phyloP scores from a whole-genome alignment of 2,797 vertebrate genomes.

The Spinibarbus caldwelli region DNA sequence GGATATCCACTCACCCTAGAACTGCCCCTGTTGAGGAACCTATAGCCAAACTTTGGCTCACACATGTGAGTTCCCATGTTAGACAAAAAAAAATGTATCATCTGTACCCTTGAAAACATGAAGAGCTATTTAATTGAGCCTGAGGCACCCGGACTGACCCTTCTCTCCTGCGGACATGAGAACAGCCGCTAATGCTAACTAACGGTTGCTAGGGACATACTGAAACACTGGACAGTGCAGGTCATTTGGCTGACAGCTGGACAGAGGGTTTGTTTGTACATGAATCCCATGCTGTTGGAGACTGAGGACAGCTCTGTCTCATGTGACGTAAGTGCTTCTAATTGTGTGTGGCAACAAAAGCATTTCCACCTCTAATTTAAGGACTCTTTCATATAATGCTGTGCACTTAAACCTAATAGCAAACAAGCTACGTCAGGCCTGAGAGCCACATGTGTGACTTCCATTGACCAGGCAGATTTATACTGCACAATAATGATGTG shows the following conservation, averaged over 20 bases:
- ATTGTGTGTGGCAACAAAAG: constrained; percentile 65
- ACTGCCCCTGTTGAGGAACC: too few relatives aligned
- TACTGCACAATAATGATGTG: neutral
- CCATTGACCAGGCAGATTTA: neutral
- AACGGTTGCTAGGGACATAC: constrained; percentile 68
- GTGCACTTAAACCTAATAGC: constrained; percentile 41
- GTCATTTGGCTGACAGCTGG: constrained; percentile 64
- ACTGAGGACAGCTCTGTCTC: constrained; percentile 62
- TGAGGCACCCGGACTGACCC: constrained; percentile 15
- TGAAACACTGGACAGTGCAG: constrained; percentile 61
- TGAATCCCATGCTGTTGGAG: constrained; percentile 64
- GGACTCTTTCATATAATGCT: constrained; percentile 56
- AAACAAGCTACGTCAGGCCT: constrained; percentile 47
- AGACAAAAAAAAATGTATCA: neutral
- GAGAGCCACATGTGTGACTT: neutral
- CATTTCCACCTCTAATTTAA: constrained; percentile 67
- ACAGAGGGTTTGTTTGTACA: constrained; percentile 66
- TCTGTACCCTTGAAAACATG: neutral
- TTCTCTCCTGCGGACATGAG: constrained; percentile 36
- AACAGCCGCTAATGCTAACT: constrained; percentile 52
- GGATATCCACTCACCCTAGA: too few relatives aligned
- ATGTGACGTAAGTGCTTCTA: constrained; percentile 63
- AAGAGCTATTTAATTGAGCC: constrained; percentile 2
- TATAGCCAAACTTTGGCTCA: neutral
- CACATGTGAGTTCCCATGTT: neutral